A percentile compares a stretch with the other conserved stretches of the same genome.
Evolutionary conservation across 2,113 vertebrate species (phyloP).

Genomic region (Pitta sordida): DNA sequence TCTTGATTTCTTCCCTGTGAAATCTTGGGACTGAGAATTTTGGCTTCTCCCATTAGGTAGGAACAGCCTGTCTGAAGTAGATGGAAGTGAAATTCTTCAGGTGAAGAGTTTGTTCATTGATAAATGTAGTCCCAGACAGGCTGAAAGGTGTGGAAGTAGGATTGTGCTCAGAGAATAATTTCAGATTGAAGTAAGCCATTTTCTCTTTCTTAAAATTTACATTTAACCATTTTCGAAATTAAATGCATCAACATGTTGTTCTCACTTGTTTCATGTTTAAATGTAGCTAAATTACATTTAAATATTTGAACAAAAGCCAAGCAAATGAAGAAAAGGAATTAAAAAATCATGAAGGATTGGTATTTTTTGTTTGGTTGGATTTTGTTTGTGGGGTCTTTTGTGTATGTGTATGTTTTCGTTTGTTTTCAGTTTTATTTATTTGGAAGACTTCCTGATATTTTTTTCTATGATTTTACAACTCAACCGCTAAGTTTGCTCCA

Average conservation of each 20-base stretch:
- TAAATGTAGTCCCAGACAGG: neutral
- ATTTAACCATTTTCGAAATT: neutral
- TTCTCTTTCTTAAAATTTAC: neutral
- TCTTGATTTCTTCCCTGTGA: neutral
- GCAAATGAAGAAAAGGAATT: neutral
- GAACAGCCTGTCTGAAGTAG: neutral
- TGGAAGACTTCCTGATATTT: neutral
- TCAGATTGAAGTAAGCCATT: accelerated
- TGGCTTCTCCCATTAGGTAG: neutral
- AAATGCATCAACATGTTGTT: neutral
- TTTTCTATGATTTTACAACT: neutral
- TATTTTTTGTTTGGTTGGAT: neutral
- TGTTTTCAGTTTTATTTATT: neutral
- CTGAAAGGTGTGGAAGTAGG: neutral
- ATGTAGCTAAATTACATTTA: neutral
- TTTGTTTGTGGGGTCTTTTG: neutral
- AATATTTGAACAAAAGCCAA: neutral
- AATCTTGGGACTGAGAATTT: neutral
- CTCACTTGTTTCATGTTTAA: neutral
- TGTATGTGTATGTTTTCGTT: neutral
- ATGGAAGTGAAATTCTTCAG: neutral
- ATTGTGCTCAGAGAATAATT: neutral
- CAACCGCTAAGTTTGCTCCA: neutral
- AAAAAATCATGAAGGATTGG: neutral
- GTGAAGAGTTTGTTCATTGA: neutral